phyloP scores from a whole-genome alignment of 35 echinoderm and acorn worm species.

The Apostichopus parvimensis region DNA sequence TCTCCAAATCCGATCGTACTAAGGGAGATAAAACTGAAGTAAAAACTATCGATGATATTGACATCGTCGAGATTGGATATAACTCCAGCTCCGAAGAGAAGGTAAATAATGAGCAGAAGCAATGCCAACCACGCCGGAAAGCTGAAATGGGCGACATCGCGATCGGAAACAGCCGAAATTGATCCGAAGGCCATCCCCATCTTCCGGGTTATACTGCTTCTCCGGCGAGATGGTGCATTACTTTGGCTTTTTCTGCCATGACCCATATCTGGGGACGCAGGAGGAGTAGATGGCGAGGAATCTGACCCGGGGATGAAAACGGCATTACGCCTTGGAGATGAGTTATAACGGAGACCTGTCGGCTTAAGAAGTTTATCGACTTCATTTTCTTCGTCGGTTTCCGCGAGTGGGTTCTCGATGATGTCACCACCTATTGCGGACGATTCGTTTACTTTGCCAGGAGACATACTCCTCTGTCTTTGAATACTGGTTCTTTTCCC shows the following conservation, averaged over 20 bases:
- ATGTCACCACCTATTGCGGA: conserved; percentile 5
- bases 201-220: conserved; percentile 45
- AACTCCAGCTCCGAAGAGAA: conserved; percentile 72
- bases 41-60: conserved; percentile 70
- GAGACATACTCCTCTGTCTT: neutral
- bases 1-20: conserved; percentile 97
- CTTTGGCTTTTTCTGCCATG: neutral
- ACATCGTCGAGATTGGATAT: conserved; percentile 53
- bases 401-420: conserved; percentile 45
- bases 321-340: conserved; percentile 46
- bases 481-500: conserved; percentile 48
- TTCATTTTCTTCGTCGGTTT: conserved; percentile 42
- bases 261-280: conserved; percentile 45
- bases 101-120: conserved; percentile 71
- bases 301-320: conserved; percentile 52
- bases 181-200: conserved; percentile 48
- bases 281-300: conserved; percentile 39
- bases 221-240: conserved; percentile 25
- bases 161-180: conserved; percentile 54
- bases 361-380: conserved; percentile 46
- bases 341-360: conserved; percentile 25
- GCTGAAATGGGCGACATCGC: conserved; percentile 66
- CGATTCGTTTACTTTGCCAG: neutral
- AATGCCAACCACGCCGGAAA: conserved; percentile 80
- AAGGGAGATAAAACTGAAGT: conserved; percentile 84